Conservation (phyloP, 2,797 vertebrate genomes). For the Spinus olivaceus region DNA sequence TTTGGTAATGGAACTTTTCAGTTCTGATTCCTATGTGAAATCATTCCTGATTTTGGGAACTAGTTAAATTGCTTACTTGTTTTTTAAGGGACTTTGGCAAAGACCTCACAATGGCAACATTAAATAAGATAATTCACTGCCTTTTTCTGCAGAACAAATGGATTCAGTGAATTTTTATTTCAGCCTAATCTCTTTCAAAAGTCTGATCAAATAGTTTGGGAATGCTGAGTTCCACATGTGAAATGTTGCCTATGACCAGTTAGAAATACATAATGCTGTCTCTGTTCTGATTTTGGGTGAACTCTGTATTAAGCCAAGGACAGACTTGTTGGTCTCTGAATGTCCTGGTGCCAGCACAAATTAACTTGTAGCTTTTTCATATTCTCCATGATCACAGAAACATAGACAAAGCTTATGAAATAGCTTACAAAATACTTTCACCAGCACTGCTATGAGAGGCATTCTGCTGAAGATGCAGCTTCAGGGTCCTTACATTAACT, state of each 20-base stretch:
- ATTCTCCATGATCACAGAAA: neutral
- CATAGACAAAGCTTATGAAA: neutral
- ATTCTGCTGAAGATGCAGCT: neutral
- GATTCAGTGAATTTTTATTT: slow-evolving; percentile 32
- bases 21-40: neutral
- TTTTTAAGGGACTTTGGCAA: neutral
- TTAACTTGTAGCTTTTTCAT: neutral
- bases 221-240: neutral
- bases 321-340: neutral
- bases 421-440: neutral
- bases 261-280: slow-evolving; percentile 18
- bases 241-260: slow-evolving; percentile 3
- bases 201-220: slow-evolving; percentile 47
- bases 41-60: neutral
- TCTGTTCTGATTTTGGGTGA: slow-evolving; percentile 32
- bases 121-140: neutral
- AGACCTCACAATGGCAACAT: neutral
- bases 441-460: neutral
- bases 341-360: neutral
- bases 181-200: neutral
- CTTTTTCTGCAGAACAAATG: neutral
- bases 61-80: neutral
- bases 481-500: neutral
- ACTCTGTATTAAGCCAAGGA: neutral
- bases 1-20: neutral